Base-by-base conservation (phyloP, 2,888 invertebrate genomes). In the Stenolophus ochropezus region DNA sequence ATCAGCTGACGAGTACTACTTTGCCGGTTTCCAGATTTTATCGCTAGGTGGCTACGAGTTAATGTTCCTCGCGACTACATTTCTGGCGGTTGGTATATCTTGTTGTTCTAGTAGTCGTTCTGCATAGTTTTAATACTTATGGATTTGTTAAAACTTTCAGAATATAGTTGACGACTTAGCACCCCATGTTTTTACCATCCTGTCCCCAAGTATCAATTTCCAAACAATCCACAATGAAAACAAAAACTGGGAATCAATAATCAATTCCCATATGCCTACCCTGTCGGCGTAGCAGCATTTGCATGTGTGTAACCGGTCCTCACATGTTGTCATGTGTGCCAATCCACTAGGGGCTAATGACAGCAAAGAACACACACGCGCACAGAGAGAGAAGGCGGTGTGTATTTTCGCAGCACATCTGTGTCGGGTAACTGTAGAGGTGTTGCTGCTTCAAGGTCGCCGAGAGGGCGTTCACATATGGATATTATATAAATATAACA, bases 281-380 rank as follows among this genome's bases (percentile, higher is more conserved):
- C 53, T 58, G 33, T 25, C 27, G 21, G 53, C 33, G 11, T 23
- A 53, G 16, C 20, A 27, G 23, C 69, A 79, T 71, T 79, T 69
- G 69, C 79, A 79, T 79, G 69, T 18, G 76, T 16, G 27, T 23
- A 74, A 8, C 47, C 49, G 1, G 21, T 20, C 20, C 23, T 58
- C 20, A 1, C 21, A 47, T 42, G 33, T 42, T 42, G 33, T 42
- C 4, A 1, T 42, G 8, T 11, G 6, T 0, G 6, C 2, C 33
- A 42, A 42, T 42, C 11, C 33, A 42, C 33, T 11, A 78, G 71
- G 79, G 53, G 51, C 56, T 79, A 79, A 79, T 79, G 71, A 79
- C 69, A 65, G 71, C 25, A 14, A n/a, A 21, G 49, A 25, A 18
- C 65, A 56, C 56, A 56, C 21, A 56, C 21, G 21, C 5, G 20